Base-by-base conservation (phyloP, 2,797 vertebrate species). In the Babyrousa celebensis region DNA sequence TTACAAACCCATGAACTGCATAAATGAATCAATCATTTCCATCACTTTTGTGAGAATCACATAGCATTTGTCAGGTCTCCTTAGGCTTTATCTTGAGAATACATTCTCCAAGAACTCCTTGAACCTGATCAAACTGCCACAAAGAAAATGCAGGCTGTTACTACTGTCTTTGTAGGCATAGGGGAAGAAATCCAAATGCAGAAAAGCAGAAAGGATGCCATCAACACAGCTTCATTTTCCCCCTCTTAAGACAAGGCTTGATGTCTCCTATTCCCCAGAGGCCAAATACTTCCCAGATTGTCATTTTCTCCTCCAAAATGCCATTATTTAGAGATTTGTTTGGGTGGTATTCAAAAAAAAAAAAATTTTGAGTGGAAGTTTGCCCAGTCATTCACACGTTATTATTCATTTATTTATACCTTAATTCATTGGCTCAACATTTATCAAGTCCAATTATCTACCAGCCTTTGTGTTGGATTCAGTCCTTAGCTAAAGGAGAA, bases 271-370 rank as follows among this genome's bases (percentile, higher is more conserved):
- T 25, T 36, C 25, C 60, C 23, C 20, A 17, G 36, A 82, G 43
- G 21, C n/a, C 5, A 88, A 79, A 85, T 62, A 83, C 25, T 68
- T 85, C 15, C 68, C 21, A 72, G 58, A 75, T 48, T 25, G 29
- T 23, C 15, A 54, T 88, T 89, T 91, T 77, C 58, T 83, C 87
- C 29, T 88, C 48, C 48, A 78, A 89, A 85, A 60, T 54, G 2
- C 32, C 20, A 11, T 54, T 77, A 72, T 83, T 82, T 60, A 60
- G 63, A 93, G 12, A 65, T 74, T 62, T 25, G 68, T 29, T 58
- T 25, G 25, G 27, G 21, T 78, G 84, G 62, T 10, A 62, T 74
- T 74, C 25, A 18, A 85, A 70, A 80, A 65, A n/a, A 29, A 62
- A 67, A 32, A 48, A 48, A 10, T 5, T 7, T 7, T 14, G 6